These are phyloP conservation scores for Malacoraja senta DNA, from an alignment of 2,797 vertebrate species.

Conservation along the genomic window DNA sequence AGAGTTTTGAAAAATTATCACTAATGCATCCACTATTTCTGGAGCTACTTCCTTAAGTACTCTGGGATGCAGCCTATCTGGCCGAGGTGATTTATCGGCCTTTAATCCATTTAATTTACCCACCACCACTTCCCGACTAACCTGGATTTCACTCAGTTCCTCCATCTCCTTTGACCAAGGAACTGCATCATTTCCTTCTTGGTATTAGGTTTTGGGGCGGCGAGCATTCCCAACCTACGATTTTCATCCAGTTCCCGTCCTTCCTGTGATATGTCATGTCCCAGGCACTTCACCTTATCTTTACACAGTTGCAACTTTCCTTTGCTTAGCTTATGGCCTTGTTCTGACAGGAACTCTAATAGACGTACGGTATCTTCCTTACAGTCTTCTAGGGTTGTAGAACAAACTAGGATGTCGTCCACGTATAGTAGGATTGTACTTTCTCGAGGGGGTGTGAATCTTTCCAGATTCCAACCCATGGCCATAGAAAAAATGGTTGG, in stretches of 20 bases:
- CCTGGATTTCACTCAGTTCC: too few species aligned
- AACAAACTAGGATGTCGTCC: background rate
- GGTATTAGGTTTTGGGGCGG: background rate
- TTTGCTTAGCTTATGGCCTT: background rate
- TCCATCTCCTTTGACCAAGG: too few species aligned
- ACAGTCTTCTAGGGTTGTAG: background rate
- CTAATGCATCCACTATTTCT: too few species aligned
- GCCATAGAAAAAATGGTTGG: background rate
- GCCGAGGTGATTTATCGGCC: too few species aligned
- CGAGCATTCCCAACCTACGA: background rate
- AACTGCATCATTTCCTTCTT: background rate
- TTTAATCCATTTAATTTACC: too few species aligned
- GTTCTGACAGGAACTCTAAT: background rate
- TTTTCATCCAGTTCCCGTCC: background rate
- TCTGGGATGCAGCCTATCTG: too few species aligned
- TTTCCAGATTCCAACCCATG: too few species aligned
- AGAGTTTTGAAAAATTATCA: too few species aligned
- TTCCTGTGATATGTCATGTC: background rate
- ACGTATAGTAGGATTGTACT: background rate
- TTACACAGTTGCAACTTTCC: background rate
- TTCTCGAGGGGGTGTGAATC: too few species aligned
- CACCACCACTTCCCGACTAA: too few species aligned
- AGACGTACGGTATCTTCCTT: background rate
- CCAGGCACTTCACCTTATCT: background rate
- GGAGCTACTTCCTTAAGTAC: too few species aligned